Base-by-base conservation (phyloP, 2,888 invertebrate species). In the Unio pictorum region DNA sequence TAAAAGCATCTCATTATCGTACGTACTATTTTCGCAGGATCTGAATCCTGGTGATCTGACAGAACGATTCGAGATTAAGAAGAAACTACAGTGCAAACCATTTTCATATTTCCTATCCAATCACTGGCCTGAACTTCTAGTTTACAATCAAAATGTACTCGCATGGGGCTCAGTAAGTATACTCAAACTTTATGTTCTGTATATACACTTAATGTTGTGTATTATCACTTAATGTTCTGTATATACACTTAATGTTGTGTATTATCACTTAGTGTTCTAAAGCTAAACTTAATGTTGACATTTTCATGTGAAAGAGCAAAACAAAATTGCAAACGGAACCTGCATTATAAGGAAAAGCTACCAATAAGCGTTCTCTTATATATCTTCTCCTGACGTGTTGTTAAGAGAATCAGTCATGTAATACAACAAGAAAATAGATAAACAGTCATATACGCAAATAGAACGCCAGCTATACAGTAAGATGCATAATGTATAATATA, bases 71-170 rank as follows among this genome's bases (percentile, higher is more conserved):
- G 70, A 74, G 17, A 60, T 86, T 8, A 86, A 84, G 67, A 67
- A 80, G 57, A 71, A 60, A 55, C 67, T 86, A n/a, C 68, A 83
- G 15, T 86, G 86, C 71, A 81, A 82, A 68, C 75, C 78, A 8
- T 86, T 86, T 60, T 77, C 80, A 4, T 85, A 84, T 84, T 83
- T 79, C 64, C 71, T 85, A 28, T 76, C 81, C 28, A 80, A 83
- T 61, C 73, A 84, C 3, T 86, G 83, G 83, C 86, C 82, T n/a
- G 86, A 86, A 57, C 71, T 85, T 56, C 69, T 78, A 45, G 76
- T 82, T 11, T 78, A 79, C 61, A 74, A 77, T 54, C 67, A 72
- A 60, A 66, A 82, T 60, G 80, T 80, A 15, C 66, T 65, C n/a
- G 84, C 84, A 18, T 84, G 83, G 83, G 85, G 85, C 34, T 77